Conservation (phyloP, 37 sponge, comb jelly and placozoan genomes). For the Haliclona indistincta region DNA sequence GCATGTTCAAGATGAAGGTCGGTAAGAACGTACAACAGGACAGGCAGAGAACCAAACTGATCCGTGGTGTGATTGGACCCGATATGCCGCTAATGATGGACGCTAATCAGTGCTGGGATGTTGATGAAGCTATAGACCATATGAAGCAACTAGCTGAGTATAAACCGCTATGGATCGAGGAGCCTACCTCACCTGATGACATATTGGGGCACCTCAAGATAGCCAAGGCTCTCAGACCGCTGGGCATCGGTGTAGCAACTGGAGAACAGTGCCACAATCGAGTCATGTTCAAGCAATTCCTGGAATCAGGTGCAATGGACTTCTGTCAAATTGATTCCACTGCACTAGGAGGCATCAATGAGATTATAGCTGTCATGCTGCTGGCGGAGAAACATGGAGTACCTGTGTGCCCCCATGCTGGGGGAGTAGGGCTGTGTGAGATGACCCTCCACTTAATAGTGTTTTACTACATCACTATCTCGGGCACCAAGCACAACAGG, state of each 20-base stretch:
- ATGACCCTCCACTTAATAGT: constrained; percentile 74
- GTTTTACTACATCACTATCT: constrained; percentile 78
- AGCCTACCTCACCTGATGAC: constrained; percentile 93
- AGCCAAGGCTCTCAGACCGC: constrained; percentile 38
- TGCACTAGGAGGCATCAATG: constrained; percentile 83
- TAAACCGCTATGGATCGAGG: constrained; percentile 81
- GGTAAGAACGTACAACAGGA: constrained; percentile 75
- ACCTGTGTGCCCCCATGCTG: constrained; percentile 93
- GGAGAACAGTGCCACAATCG: constrained; percentile 85
- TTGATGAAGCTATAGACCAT: constrained; percentile 61
- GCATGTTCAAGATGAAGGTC: constrained; percentile 83
- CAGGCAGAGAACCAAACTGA: constrained; percentile 47
- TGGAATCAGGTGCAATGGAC: constrained; percentile 80
- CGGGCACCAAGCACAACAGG: constrained; percentile 56
- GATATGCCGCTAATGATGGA: constrained; percentile 76
- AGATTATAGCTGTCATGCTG: constrained; percentile 73
- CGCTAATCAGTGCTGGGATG: constrained; percentile 87
- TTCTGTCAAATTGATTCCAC: constrained; percentile 91
- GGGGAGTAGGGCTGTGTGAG: constrained; percentile 94
- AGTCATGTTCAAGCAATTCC: constrained; percentile 94
- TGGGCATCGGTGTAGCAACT: constrained; percentile 79
- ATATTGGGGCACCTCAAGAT: constrained; percentile 80
- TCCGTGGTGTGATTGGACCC: constrained; percentile 79
- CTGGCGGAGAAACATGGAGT: constrained; percentile 82
- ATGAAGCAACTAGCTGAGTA: constrained; percentile 75